These are phyloP conservation scores for Gastrophysa polygoni DNA, from an alignment of 2,888 invertebrate genomes.

Conservation along the genomic window DNA sequence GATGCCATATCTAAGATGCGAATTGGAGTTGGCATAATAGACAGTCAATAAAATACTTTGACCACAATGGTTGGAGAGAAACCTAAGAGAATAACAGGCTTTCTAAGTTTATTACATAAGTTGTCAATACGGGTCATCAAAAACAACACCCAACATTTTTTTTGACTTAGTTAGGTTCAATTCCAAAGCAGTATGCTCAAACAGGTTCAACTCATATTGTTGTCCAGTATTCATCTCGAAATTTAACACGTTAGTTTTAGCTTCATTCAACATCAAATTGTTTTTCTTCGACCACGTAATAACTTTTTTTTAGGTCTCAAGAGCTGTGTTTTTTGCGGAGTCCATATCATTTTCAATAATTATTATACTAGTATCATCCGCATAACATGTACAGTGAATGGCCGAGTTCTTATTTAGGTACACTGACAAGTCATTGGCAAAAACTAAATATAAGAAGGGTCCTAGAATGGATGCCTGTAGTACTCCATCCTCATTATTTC, in stretches of 20 bases:
- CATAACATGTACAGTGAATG: not conserved
- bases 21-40: not conserved
- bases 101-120: not conserved
- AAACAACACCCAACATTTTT: not conserved
- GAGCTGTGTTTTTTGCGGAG: not conserved
- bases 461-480: not conserved
- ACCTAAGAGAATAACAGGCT: not conserved
- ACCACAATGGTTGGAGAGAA: not conserved
- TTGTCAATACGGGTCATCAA: not conserved
- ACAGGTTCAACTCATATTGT: slow-evolving; percentile 3
- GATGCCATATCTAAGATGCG: slow-evolving; percentile 11
- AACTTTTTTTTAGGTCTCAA: not conserved
- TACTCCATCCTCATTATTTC: not conserved
- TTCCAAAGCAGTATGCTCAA: slow-evolving; percentile 5
- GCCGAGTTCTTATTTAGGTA: not conserved
- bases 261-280: not conserved
- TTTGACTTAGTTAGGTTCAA: not conserved
- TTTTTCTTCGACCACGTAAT: not conserved
- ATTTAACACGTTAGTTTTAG: slow-evolving; percentile 1
- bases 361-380: not conserved
- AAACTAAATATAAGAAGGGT: not conserved
- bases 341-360: not conserved
- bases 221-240: slow-evolving; percentile 1
- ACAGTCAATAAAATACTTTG: not conserved
- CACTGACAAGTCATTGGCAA: not conserved